phyloP scores from a whole-genome alignment of 2,888 invertebrate genomes.

The Epistrophe eligans region DNA sequence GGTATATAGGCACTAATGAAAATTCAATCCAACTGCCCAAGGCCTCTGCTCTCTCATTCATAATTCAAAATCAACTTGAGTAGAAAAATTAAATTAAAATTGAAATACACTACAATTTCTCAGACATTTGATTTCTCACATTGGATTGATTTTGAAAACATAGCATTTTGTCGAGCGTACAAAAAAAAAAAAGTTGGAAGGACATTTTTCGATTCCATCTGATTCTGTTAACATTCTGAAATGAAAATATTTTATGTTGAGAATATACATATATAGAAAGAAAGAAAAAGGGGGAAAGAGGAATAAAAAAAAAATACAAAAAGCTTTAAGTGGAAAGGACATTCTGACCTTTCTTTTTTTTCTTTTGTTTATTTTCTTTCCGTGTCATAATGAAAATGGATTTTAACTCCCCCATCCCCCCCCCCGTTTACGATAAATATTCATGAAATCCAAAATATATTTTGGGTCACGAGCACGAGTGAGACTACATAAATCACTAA shows the following conservation, averaged over 20 bases:
- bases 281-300: background rate
- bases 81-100: conserved; percentile 23
- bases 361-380: conserved; percentile 2
- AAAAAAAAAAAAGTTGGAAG: background rate
- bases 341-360: conserved; percentile 2
- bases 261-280: background rate
- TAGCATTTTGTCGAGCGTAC: background rate
- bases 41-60: background rate
- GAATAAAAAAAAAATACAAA: background rate
- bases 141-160: conserved; percentile 6
- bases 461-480: conserved; percentile 22
- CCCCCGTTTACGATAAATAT: conserved; percentile 12
- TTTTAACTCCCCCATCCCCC: background rate
- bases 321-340: background rate
- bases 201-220: conserved; percentile 7
- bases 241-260: conserved; percentile 3
- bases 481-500: background rate
- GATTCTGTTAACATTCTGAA: too few species aligned
- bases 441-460: conserved; percentile 28
- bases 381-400: conserved; percentile 32
- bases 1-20: background rate
- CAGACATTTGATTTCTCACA: conserved; percentile 21
- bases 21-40: background rate
- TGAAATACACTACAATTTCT: conserved; percentile 7
- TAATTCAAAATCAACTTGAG: conserved; percentile 1